Evolutionary conservation across 2,113 vertebrate species (phyloP).

Genomic region (Ramphastos sulfuratus): DNA sequence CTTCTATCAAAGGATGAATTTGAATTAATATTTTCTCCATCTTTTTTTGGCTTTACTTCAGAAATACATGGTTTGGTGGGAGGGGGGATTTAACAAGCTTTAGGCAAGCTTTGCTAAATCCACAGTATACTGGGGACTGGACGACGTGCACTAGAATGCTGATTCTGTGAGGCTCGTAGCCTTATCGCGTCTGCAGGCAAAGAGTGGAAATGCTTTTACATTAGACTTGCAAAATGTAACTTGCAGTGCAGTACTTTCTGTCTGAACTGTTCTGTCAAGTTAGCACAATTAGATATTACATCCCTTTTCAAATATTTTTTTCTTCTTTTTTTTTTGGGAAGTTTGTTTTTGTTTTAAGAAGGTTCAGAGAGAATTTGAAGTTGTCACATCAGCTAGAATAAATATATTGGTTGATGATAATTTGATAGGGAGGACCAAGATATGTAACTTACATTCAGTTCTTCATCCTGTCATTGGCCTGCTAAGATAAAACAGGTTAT

Average conservation of each 20-base stretch:
- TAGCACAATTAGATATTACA: background rate
- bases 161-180: background rate
- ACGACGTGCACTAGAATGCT: conserved; percentile 29
- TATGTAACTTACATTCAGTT: background rate
- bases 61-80: conserved; percentile 26
- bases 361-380: background rate
- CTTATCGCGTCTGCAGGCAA: conserved; percentile 46
- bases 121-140: background rate
- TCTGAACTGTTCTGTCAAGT: background rate
- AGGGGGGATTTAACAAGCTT: conserved; percentile 31
- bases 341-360: background rate
- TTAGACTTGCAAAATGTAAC: conserved; percentile 57
- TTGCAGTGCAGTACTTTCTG: conserved; percentile 13
- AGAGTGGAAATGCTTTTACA: conserved; percentile 24
- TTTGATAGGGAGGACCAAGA: background rate
- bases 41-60: conserved; percentile 33
- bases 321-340: background rate
- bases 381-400: background rate
- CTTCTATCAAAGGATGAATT: background rate
- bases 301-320: background rate
- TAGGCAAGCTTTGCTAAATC: conserved; percentile 59
- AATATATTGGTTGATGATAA: background rate
- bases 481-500: background rate
- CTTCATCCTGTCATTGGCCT: background rate
- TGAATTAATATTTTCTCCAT: conserved; percentile 28